Percentiles rank a stretch among this genome's conserved stretches.
These are phyloP conservation scores for Hiodon alosoides DNA, from an alignment of 2,113 vertebrate species.

Conservation along the genomic window DNA sequence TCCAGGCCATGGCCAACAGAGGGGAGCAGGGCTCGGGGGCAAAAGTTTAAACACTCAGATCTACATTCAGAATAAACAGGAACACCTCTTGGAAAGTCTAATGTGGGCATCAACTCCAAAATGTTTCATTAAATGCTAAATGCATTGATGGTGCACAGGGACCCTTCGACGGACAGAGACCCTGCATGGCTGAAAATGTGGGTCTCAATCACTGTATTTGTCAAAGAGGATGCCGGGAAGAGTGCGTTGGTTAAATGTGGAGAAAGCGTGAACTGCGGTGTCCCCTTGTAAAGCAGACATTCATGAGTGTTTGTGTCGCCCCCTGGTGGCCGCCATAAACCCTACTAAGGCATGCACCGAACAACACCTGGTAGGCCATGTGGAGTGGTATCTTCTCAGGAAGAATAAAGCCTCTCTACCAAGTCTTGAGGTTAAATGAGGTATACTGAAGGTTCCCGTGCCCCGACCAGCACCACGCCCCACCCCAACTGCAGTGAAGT, in stretches of 20 bases:
- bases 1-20: conserved; percentile 9
- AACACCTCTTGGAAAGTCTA: background rate
- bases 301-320: conserved; percentile 54
- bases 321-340: conserved; percentile 57
- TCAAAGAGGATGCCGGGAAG: too few relatives aligned
- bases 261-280: conserved; percentile 54
- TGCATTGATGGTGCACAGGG: background rate
- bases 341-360: conserved; percentile 53
- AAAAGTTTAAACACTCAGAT: conserved; percentile 32
- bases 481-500: conserved; percentile 38
- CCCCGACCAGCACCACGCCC: conserved; percentile 42
- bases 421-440: conserved; percentile 90
- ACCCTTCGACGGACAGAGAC: too few relatives aligned
- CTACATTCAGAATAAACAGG: conserved; percentile 32
- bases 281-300: conserved; percentile 57
- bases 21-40: conserved; percentile 21
- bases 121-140: background rate
- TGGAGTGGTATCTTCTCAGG: conserved; percentile 57
- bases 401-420: conserved; percentile 87
- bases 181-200: too few relatives aligned
- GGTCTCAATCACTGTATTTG: too few relatives aligned
- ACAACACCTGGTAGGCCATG: conserved; percentile 69
- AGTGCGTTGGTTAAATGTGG: background rate
- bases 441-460: conserved; percentile 85
- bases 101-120: too few relatives aligned